These are phyloP conservation scores for Rhagoletis zephyria DNA, from an alignment of 1,140 invertebrate species.

Conservation along the genomic window DNA sequence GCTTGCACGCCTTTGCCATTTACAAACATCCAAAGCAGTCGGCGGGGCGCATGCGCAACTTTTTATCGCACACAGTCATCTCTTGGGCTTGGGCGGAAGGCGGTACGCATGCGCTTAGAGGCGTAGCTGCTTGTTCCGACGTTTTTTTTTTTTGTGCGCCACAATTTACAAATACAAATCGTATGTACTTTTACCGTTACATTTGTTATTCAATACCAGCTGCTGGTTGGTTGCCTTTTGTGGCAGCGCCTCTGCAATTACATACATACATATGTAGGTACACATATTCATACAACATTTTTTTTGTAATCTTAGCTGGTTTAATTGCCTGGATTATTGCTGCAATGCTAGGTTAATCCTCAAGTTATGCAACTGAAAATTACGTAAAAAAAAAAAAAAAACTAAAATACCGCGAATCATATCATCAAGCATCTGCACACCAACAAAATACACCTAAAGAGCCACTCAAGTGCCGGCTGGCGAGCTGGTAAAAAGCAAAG, in stretches of 20 bases:
- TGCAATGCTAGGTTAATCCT: neutral
- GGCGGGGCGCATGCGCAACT: neutral
- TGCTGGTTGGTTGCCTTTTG: neutral
- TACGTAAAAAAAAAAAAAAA: neutral
- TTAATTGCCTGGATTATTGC: constrained; percentile 37
- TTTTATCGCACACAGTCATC: constrained; percentile 16
- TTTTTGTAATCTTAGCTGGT: neutral
- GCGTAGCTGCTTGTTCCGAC: neutral
- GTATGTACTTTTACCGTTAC: neutral
- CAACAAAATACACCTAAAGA: neutral
- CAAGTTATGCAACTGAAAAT: neutral
- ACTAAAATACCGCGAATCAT: neutral
- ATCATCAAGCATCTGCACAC: neutral
- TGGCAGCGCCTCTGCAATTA: too few species aligned
- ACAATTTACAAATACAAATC: neutral
- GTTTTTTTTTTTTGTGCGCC: neutral
- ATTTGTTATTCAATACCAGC: neutral
- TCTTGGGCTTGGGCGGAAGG: neutral
- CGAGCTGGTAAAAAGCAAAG: neutral
- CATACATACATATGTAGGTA: too few species aligned
- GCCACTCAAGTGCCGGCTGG: neutral
- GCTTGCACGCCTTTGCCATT: neutral
- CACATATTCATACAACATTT: too few species aligned
- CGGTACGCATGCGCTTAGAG: neutral
- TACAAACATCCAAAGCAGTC: neutral